These are phyloP conservation scores for Catonia carolina DNA, from an alignment of 2,888 invertebrate species.

Conservation along the genomic window DNA sequence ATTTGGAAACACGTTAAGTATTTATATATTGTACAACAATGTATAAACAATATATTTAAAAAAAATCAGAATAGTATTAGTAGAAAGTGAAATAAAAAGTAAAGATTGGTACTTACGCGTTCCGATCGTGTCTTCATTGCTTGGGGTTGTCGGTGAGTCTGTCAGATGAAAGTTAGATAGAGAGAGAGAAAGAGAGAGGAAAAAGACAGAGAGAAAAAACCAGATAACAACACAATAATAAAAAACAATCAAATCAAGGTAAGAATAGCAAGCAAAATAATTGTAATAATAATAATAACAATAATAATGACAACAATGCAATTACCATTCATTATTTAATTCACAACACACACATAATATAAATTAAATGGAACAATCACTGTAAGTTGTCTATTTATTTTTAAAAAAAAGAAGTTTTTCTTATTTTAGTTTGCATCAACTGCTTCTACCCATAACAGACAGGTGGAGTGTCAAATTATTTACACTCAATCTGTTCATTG, in stretches of 20 bases:
- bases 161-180: constrained; percentile 29
- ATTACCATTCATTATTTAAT: constrained; percentile 3
- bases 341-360: background rate
- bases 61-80: too few relatives aligned
- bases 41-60: too few relatives aligned
- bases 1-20: too few relatives aligned
- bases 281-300: too few relatives aligned
- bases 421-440: too few relatives aligned
- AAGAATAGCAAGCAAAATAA: constrained; percentile 14
- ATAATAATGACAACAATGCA: constrained; percentile 18
- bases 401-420: too few relatives aligned
- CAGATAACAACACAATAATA: constrained; percentile 23
- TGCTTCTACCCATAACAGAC: too few relatives aligned
- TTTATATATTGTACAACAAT: too few relatives aligned
- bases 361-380: background rate
- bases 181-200: constrained; percentile 27
- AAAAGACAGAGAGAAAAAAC: constrained; percentile 21
- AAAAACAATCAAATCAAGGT: constrained; percentile 5
- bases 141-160: constrained; percentile 48
- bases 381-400: too few relatives aligned
- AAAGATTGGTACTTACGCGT: constrained; percentile 51
- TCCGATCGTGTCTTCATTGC: constrained; percentile 46
- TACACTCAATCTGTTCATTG: too few relatives aligned
- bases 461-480: too few relatives aligned
- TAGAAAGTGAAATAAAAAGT: too few relatives aligned